Evolutionary conservation across 2,797 vertebrate species (phyloP), one percentile per base, ranked within the genome.

Genomic region (Phoeniculus purpureus): DNA sequence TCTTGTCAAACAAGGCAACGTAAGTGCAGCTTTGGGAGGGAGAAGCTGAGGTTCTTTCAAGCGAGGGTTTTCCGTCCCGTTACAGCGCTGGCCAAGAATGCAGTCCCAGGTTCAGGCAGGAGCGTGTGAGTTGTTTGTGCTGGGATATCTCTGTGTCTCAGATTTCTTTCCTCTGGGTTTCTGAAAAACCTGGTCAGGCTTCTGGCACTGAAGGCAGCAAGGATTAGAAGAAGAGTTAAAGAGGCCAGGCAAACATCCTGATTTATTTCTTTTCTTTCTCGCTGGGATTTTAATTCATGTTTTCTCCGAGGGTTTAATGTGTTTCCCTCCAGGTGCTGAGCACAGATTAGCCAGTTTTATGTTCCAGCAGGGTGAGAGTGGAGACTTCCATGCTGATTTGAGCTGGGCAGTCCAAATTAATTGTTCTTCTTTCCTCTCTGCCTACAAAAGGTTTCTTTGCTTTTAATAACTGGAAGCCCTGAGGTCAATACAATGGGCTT

Each of bases 1-100:
- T 93, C 98, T 98, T 76, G 95, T 97, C 95, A 98, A 97, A 96
- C 98, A 98, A 98, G 98, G 98, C 98, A 98, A 94, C 87, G 98
- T 99, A 96, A 98, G 98, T 98, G 66, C 54, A 74, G 22, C 56
- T 84, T 68, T 72, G 51, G 58, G 55, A 37, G 89, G 40, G 54
- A 52, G 37, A 65, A 51, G 50, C 56, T 79, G 7, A 51, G 40
- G 14, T 48, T 82, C 26, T 79, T 85, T 31, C 27, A 4, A 47
- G 52, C 58, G 43, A 84, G 58, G 31, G 27, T 84, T 90, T 95
- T 91, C 74, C 68, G 52, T 81, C 56, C 66, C 65, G 77, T 52
- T 76, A 27, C 0, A 2, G 26, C 66, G 5, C 55, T 68, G 79
- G 72, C 7, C 51, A 61, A 32, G 7, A 50, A 8, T 48, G 43